Evolutionary conservation across 2,888 invertebrate species (phyloP).

Genomic region (Leptura quadrifasciata): DNA sequence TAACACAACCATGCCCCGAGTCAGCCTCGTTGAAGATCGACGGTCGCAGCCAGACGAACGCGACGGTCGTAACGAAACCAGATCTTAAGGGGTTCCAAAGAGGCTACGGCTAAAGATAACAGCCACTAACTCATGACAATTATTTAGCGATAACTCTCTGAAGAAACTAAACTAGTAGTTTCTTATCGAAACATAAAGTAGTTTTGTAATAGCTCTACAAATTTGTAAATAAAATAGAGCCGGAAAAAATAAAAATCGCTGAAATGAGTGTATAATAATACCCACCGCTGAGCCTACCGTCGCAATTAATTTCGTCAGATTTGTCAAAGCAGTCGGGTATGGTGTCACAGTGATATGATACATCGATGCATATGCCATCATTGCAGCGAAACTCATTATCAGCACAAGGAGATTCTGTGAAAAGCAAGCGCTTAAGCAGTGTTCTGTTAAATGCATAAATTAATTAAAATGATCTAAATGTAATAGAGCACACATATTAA

Average conservation of each 20-base stretch:
- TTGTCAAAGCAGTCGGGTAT: constrained; percentile 75
- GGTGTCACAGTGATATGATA: constrained; percentile 75
- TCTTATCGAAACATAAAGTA: constrained; percentile 20
- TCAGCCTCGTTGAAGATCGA: too few relatives aligned
- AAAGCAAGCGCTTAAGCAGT: constrained; percentile 38
- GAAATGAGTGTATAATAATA: constrained; percentile 49
- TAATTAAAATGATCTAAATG: background rate
- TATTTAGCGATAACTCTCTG: too few relatives aligned
- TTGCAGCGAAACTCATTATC: constrained; percentile 79
- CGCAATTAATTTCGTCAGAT: constrained; percentile 75
- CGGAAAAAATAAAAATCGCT: constrained; percentile 36
- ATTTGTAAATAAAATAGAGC: background rate
- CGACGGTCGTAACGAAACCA: too few relatives aligned
- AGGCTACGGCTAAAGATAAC: too few relatives aligned
- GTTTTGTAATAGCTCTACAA: background rate
- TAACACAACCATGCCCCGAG: too few relatives aligned
- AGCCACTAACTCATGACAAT: too few relatives aligned
- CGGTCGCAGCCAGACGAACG: too few relatives aligned
- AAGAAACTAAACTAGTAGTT: background rate
- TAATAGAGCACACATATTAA: constrained; percentile 2
- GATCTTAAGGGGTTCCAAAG: too few relatives aligned
- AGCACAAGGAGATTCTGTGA: constrained; percentile 73
- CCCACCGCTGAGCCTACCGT: constrained; percentile 66
- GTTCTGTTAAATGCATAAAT: constrained; percentile 29
- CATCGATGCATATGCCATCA: constrained; percentile 78